phyloP scores from a whole-genome alignment of 2,113 vertebrate genomes.

The Burhinus oedicnemus region DNA sequence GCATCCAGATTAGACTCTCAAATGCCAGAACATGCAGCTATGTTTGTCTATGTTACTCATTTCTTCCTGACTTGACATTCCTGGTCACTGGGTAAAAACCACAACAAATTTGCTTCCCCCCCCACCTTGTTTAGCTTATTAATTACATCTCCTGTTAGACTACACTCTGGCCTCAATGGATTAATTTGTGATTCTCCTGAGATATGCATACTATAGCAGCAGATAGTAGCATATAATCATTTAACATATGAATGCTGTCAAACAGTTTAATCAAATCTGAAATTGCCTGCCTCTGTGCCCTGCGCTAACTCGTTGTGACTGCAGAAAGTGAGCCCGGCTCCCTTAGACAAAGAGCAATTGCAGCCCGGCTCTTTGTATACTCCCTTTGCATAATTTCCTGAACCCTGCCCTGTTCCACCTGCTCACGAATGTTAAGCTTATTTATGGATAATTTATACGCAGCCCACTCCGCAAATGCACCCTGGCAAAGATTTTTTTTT shows the following conservation, averaged over 20 bases:
- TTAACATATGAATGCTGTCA: slow-evolving; percentile 56
- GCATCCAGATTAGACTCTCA: not conserved
- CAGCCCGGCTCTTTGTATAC: not conserved
- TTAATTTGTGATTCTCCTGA: not conserved
- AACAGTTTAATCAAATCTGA: slow-evolving; percentile 1
- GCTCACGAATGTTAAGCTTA: slow-evolving; percentile 29
- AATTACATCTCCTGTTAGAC: not conserved
- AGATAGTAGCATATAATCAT: not conserved
- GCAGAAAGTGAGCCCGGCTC: not conserved
- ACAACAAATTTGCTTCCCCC: not conserved
- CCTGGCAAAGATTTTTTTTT: not conserved
- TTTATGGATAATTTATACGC: slow-evolving; percentile 4
- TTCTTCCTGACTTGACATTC: not conserved
- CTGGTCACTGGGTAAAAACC: not conserved
- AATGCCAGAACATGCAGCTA: not conserved
- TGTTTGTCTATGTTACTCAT: not conserved
- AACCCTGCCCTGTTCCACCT: slow-evolving; percentile 56
- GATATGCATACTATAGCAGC: not conserved
- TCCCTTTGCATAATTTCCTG: slow-evolving; percentile 43
- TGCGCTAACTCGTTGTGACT: not conserved
- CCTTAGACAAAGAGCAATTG: not conserved
- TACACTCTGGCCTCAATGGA: not conserved
- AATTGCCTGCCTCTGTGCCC: not conserved
- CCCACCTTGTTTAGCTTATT: not conserved
- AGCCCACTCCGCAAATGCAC: not conserved